Evolutionary conservation across 2,888 invertebrate genomes (phyloP).

Genomic region (Hydriomena furcata): DNA sequence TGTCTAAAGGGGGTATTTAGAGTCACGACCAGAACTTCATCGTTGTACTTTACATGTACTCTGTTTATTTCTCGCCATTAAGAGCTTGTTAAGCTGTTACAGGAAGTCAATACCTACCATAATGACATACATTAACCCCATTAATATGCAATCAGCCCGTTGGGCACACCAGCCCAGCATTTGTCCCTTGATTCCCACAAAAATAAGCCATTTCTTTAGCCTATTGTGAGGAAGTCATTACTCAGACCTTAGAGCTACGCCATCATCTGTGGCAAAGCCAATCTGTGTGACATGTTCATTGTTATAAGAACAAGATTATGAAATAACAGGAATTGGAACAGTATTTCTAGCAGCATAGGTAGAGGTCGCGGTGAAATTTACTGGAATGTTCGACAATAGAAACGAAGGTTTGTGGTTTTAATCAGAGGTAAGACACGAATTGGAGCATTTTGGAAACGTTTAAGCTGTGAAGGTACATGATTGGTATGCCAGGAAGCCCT

Average conservation of each 20-base stretch:
- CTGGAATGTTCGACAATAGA: conserved; percentile 26
- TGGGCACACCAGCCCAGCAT: conserved; percentile 8
- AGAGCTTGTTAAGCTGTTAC: background rate
- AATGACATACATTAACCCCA: conserved; percentile 4
- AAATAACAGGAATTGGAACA: conserved; percentile 7
- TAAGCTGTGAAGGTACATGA: conserved; percentile 22
- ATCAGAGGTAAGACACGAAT: conserved; percentile 35
- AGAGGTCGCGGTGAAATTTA: conserved; percentile 3
- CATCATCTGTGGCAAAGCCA: conserved; percentile 46
- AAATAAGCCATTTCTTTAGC: conserved; percentile 45
- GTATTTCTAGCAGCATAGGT: conserved; percentile 12
- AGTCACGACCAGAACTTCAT: no score
- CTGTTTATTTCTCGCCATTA: background rate
- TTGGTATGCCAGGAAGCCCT: conserved; percentile 13
- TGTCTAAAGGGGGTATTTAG: no score
- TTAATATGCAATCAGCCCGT: conserved; percentile 16
- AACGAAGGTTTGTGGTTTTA: conserved; percentile 36
- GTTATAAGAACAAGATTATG: conserved; percentile 35
- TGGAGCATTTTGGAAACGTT: conserved; percentile 31
- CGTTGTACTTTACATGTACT: background rate
- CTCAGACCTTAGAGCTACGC: conserved; percentile 49
- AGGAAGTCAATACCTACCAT: background rate
- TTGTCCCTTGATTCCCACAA: conserved; percentile 28
- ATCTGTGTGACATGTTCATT: conserved; percentile 71
- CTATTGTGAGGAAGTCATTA: conserved; percentile 73